phyloP scores from a whole-genome alignment of 2,113 vertebrate species.

The Protobothrops flavoviridis region DNA sequence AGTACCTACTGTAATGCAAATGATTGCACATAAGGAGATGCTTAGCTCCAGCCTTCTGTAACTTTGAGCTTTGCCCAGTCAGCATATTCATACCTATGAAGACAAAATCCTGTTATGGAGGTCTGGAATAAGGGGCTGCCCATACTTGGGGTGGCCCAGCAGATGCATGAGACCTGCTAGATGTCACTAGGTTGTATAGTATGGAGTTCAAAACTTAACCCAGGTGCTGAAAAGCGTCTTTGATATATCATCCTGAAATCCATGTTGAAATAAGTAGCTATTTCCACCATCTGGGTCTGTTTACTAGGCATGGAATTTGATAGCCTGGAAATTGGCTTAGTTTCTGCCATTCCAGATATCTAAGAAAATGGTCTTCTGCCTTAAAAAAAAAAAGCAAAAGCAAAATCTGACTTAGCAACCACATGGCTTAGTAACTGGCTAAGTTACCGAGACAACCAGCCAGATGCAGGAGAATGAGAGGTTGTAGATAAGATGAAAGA shows the following conservation, averaged over 20 bases:
- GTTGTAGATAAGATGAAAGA: not conserved
- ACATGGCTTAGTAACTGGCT: slow-evolving; percentile 12
- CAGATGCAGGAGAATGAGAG: not conserved
- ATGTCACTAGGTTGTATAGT: not conserved
- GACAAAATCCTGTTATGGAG: not conserved
- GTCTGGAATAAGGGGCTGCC: not conserved
- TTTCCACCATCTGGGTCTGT: not conserved
- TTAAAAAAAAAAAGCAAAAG: not conserved
- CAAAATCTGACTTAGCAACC: slow-evolving; percentile 6
- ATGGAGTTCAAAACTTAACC: not conserved
- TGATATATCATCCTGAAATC: not conserved
- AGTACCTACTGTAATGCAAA: not conserved
- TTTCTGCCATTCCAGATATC: not conserved
- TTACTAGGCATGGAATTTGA: not conserved
- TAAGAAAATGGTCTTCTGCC: not conserved
- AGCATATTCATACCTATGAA: not conserved
- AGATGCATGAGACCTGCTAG: not conserved
- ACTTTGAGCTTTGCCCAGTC: not conserved
- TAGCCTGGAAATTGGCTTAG: not conserved
- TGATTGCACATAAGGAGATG: not conserved
- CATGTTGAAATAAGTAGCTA: not conserved
- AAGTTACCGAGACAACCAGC: slow-evolving; percentile 26
- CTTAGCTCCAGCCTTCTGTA: not conserved
- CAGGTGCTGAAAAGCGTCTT: not conserved
- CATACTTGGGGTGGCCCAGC: too few relatives aligned